Conservation (phyloP, 2,113 vertebrate genomes). For the Oceanites oceanicus region DNA sequence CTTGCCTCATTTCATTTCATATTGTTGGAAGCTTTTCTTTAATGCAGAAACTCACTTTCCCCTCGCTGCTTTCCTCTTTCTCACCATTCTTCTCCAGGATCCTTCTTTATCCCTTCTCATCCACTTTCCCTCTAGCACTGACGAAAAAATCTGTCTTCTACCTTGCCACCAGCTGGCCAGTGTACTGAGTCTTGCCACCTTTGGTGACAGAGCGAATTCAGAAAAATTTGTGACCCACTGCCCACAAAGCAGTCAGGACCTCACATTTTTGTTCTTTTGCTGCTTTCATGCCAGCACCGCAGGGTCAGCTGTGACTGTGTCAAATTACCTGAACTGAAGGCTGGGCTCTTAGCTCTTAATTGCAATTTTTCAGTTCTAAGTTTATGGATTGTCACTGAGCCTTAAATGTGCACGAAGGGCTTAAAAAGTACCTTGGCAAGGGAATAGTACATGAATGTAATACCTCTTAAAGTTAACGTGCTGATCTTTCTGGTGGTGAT, state of each 20-base stretch:
- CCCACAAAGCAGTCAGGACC: neutral
- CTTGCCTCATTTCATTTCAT: neutral
- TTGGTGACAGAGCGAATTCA: neutral
- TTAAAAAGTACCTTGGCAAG: neutral
- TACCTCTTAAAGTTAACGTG: neutral
- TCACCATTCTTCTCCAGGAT: neutral
- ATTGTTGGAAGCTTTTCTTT: neutral
- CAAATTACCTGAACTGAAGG: neutral
- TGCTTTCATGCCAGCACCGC: neutral
- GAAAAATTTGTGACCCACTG: neutral
- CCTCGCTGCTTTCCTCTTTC: neutral
- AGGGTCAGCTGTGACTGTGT: neutral
- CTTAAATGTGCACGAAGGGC: neutral
- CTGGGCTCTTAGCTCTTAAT: neutral
- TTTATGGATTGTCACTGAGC: neutral
- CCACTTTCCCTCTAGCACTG: neutral
- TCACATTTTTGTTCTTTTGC: neutral
- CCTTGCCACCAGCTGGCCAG: neutral
- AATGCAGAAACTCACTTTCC: neutral
- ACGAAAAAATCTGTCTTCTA: neutral
- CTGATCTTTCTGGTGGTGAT: neutral
- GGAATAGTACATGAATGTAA: neutral
- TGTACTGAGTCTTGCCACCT: neutral
- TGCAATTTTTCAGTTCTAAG: neutral
- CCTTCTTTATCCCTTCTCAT: neutral